These are phyloP conservation scores for Amphiduros pacificus DNA, from an alignment of 2,888 invertebrate genomes.

Conservation along the genomic window DNA sequence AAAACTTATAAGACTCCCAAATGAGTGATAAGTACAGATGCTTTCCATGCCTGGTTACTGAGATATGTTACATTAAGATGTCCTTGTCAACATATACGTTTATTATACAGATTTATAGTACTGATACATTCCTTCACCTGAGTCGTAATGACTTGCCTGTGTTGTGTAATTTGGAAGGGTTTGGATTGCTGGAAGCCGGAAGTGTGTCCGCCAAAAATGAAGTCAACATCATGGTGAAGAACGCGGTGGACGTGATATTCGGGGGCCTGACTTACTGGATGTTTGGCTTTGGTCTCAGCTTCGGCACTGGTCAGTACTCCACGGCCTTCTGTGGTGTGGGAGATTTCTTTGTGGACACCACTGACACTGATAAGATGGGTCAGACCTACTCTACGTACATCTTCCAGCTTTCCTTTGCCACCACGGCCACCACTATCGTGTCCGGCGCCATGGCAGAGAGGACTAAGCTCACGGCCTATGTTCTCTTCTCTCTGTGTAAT, in stretches of 20 bases:
- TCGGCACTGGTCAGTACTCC: conserved; percentile 64
- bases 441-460: conserved; percentile 53
- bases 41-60: too few relatives aligned
- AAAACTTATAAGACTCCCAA: too few relatives aligned
- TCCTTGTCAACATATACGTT: too few relatives aligned
- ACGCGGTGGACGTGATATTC: conserved; percentile 87
- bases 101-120: too few relatives aligned
- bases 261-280: conserved; percentile 93
- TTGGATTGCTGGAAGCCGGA: conserved; percentile 90
- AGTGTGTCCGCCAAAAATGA: conserved; percentile 80
- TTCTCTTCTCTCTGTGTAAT: conserved; percentile 49
- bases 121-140: too few relatives aligned
- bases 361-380: conserved; percentile 72
- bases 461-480: conserved; percentile 48
- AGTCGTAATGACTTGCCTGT: too few relatives aligned
- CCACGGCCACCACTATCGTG: conserved; percentile 25
- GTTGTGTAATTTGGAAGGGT: conserved; percentile 66
- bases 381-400: conserved; percentile 80
- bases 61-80: too few relatives aligned
- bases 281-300: conserved; percentile 89
- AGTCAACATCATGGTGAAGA: conserved; percentile 97
- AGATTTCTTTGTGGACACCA: conserved; percentile 74
- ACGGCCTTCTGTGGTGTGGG: conserved; percentile 79
- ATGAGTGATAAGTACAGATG: too few relatives aligned
- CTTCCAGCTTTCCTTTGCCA: conserved; percentile 30